Percentiles rank a stretch among this genome's conserved stretches.
phyloP scores from a whole-genome alignment of 1,140 invertebrate species.

The Rhopalosiphum maidis region DNA sequence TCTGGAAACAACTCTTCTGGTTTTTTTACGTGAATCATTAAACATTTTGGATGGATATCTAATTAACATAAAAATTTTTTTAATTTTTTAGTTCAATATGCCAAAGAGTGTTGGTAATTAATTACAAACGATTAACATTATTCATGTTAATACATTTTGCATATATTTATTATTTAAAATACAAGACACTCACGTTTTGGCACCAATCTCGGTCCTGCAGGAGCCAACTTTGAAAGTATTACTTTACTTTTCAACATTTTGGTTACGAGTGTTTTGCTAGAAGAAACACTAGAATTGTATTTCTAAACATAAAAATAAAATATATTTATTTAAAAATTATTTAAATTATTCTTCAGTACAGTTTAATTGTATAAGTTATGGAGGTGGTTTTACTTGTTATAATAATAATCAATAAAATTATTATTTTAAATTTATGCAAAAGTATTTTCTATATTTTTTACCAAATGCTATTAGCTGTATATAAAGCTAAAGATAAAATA shows the following conservation, averaged over 20 bases:
- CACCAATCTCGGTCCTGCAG: conserved; percentile 31
- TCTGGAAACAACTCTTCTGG: background rate
- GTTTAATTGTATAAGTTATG: background rate
- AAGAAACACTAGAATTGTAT: conserved; percentile 38
- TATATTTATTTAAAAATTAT: background rate
- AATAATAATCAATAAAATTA: background rate
- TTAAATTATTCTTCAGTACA: background rate
- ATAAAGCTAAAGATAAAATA: background rate
- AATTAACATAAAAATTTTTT: background rate
- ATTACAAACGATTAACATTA: background rate
- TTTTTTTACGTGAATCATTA: conserved; percentile 46
- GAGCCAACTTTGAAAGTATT: conserved; percentile 21
- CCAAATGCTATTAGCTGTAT: too few relatives aligned
- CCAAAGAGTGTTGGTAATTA: background rate
- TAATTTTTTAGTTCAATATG: background rate
- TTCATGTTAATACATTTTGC: background rate
- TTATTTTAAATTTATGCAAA: too few relatives aligned
- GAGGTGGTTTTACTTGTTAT: background rate
- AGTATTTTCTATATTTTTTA: too few relatives aligned
- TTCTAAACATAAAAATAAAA: conserved; percentile 39
- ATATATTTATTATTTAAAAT: background rate
- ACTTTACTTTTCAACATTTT: conserved; percentile 19
- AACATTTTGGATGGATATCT: conserved; percentile 37
- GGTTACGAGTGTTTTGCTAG: conserved; percentile 27
- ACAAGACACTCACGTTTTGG: conserved; percentile 22